Conservation (phyloP, 2,888 invertebrate species). For the Lysandra coridon region DNA sequence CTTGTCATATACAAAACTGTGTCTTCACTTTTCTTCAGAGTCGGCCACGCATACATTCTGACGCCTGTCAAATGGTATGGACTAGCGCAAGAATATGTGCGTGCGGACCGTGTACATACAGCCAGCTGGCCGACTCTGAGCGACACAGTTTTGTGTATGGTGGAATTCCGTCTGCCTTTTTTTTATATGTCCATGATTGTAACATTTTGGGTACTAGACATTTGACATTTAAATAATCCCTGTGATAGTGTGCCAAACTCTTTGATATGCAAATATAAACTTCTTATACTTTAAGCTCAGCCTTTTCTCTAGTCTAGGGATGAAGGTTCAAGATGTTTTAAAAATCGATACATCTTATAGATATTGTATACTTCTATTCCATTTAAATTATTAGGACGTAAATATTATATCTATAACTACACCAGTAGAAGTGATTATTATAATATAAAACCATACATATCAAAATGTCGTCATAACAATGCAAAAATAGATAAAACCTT, state of each 20-base stretch:
- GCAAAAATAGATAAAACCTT: background rate
- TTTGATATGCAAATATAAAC: slow-evolving; percentile 1
- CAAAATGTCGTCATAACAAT: background rate
- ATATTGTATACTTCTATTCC: background rate
- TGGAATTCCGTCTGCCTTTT: too few relatives aligned
- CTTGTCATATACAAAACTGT: too few relatives aligned
- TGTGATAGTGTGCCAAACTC: slow-evolving; percentile 29
- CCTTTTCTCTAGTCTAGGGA: background rate
- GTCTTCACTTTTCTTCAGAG: too few relatives aligned
- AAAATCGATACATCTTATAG: background rate
- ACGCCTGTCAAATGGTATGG: too few relatives aligned
- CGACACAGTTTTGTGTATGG: too few relatives aligned
- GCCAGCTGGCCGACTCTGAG: too few relatives aligned
- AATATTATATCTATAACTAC: background rate
- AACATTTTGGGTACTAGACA: background rate
- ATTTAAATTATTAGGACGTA: too few relatives aligned
- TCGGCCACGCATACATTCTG: too few relatives aligned
- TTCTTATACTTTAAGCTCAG: background rate
- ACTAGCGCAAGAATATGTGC: too few relatives aligned
- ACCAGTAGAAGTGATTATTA: background rate
- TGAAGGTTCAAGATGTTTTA: background rate
- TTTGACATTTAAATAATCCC: background rate
- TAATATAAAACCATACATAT: background rate
- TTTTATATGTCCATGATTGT: background rate
- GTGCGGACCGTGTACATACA: too few relatives aligned